Base-by-base conservation (phyloP, 2,797 vertebrate genomes). In the Trachurus trachurus region DNA sequence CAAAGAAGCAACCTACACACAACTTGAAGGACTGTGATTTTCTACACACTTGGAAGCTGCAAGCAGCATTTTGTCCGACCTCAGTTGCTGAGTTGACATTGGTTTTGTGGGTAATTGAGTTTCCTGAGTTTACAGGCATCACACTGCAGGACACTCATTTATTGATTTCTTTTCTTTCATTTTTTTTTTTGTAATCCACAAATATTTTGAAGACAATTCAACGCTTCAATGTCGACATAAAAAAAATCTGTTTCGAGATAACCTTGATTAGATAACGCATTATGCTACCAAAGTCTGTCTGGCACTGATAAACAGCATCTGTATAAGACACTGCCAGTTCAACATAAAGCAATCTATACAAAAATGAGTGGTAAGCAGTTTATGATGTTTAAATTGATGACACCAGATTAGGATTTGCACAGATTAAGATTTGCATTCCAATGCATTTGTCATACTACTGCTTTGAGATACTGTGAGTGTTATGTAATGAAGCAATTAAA, bases 1-100 rank as follows among this genome's bases (percentile, higher is more conserved):
- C 83, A 84, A 86, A 61, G 50, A 70, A 74, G 37, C 72, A 72
- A 26, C 88, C 84, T 54, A 80, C 83, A 88, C 82, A 80, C 59
- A n/a, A 64, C 45, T 62, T 65, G 56, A 59, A 77, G 76, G 86
- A 67, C 59, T 71, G 64, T 68, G 73, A 81, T 78, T 80, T 69
- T 61, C 45, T 45, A 56, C 66, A 58, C 60, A 39, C 76, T 66
- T 78, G 84, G 79, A 80, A 85, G 85, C 84, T 62, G 66, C 76
- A 65, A 76, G 58, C 70, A 29, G 84, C 72, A 74, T 83, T 60
- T 59, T 59, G 44, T 71, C 44, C 67, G 75, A 81, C 78, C 71
- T 83, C 58, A 57, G 17, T 44, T 57, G 54, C 60, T 65, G 21
- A 73, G 73, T 63, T 87, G 66, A 81, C 82, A 61, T 44, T 37